Base-by-base conservation (phyloP, 2,888 invertebrate genomes). In the Pelosia muscerda region DNA sequence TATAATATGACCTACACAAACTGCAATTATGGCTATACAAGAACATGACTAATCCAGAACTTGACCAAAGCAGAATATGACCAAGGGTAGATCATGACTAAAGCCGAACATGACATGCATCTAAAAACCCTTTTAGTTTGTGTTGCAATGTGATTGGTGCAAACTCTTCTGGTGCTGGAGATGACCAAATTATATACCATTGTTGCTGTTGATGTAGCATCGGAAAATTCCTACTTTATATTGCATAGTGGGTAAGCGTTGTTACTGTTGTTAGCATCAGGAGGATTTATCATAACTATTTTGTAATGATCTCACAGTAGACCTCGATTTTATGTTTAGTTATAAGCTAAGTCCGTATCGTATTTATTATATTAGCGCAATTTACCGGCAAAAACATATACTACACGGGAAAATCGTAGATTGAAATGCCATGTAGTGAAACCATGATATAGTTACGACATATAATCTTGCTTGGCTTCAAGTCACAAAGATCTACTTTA, bases 91-190 rank as follows among this genome's bases (percentile, higher is more conserved):
- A n/a, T n/a, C n/a, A n/a, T n/a, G n/a, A n/a, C n/a, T n/a, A n/a
- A n/a, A n/a, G n/a, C n/a, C n/a, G n/a, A n/a, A n/a, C n/a, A n/a
- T n/a, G n/a, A n/a, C n/a, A n/a, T n/a, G n/a, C n/a, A n/a, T n/a
- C n/a, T n/a, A n/a, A n/a, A n/a, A n/a, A n/a, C n/a, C 2, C 49
- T 49, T 15, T 42, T 42, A 19, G 0, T 42, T 42, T 42, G n/a
- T n/a, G n/a, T 49, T 49, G 2, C 53, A 71, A 56, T 64, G 56
- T 66, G 62, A 74, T 73, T 73, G 70, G 68, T 75, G 74, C 62
- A 70, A 79, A 75, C 58, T 69, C 58, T 68, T 69, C 42, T 72
- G 74, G 79, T 81, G 78, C 82, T 82, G 69, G 67, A 63, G 59
- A 58, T 63, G 70, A 81, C 78, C 77, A 82, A 81, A 75, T 63